A percentile compares a stretch with the other conserved stretches of the same genome.
Conservation (phyloP, 2,113 vertebrate species). For the Junco hyemalis region DNA sequence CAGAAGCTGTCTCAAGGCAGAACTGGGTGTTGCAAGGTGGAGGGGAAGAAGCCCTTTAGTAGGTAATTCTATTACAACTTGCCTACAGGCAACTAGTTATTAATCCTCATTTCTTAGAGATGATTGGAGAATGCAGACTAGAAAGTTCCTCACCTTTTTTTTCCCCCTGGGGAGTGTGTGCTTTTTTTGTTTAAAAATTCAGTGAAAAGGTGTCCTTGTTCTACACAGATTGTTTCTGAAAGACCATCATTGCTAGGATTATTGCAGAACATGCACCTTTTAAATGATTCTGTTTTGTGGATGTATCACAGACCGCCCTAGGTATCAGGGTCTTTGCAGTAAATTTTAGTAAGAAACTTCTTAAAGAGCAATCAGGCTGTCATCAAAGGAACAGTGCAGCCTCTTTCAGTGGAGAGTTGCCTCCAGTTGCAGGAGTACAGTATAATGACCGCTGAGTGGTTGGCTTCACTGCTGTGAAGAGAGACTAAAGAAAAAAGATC, state of each 20-base stretch:
- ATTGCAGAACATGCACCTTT: not conserved
- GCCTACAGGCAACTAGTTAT: not conserved
- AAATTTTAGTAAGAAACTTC: not conserved
- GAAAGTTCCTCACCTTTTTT: not conserved
- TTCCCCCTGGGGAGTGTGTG: rapidly evolving
- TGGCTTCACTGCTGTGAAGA: not conserved
- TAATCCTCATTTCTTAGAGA: not conserved
- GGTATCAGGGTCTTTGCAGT: not conserved
- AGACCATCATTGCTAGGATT: not conserved
- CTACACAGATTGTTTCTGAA: not conserved
- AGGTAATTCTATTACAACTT: not conserved
- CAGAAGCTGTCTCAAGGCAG: not conserved
- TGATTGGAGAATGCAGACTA: not conserved
- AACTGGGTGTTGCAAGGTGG: not conserved
- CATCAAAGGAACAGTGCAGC: not conserved
- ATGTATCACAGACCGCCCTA: not conserved
- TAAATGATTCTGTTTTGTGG: not conserved
- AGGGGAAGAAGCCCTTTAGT: not conserved
- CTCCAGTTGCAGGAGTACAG: not conserved
- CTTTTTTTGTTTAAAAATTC: not conserved
- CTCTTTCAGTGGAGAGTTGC: not conserved
- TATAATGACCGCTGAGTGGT: not conserved
- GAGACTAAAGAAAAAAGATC: not conserved
- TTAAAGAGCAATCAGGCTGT: not conserved
- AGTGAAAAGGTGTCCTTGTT: not conserved